Conservation (phyloP, 2,888 invertebrate species). For the Agrochola lychnidis region DNA sequence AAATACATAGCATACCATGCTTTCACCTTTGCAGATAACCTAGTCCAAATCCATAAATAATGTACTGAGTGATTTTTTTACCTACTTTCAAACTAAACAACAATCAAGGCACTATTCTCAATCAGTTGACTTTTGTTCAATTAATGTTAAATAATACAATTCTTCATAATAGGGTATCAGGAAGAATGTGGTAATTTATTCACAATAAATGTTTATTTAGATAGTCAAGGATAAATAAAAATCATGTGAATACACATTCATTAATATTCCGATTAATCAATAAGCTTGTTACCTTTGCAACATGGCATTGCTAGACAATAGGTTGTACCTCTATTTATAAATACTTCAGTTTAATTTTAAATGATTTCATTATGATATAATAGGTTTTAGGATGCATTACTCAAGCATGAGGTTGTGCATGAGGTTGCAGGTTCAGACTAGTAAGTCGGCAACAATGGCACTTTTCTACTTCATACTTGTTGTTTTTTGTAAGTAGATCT, state of each 20-base stretch:
- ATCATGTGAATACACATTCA: slow-evolving; percentile 36
- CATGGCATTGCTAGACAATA: slow-evolving; percentile 23
- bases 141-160: slow-evolving; percentile 2
- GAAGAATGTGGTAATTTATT: slow-evolving; percentile 46
- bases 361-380: neutral
- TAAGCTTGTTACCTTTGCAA: slow-evolving; percentile 1
- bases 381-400: slow-evolving; percentile 1
- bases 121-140: slow-evolving; percentile 1
- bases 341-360: slow-evolving; percentile 15
- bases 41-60: slow-evolving; percentile 3
- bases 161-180: slow-evolving; percentile 13
- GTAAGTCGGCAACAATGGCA: neutral
- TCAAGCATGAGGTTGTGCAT: neutral
- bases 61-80: neutral
- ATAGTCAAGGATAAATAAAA: slow-evolving; percentile 33
- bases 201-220: slow-evolving; percentile 26
- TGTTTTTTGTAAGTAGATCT: neutral
- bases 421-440: neutral
- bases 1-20: neutral
- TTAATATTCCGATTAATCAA: slow-evolving; percentile 39
- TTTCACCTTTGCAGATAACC: neutral
- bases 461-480: neutral
- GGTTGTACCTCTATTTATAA: slow-evolving; percentile 32
- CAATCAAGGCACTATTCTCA: neutral
- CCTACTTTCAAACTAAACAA: neutral